Conservation (phyloP, 2,113 vertebrate genomes). For the Aldabrachelys gigantea region DNA sequence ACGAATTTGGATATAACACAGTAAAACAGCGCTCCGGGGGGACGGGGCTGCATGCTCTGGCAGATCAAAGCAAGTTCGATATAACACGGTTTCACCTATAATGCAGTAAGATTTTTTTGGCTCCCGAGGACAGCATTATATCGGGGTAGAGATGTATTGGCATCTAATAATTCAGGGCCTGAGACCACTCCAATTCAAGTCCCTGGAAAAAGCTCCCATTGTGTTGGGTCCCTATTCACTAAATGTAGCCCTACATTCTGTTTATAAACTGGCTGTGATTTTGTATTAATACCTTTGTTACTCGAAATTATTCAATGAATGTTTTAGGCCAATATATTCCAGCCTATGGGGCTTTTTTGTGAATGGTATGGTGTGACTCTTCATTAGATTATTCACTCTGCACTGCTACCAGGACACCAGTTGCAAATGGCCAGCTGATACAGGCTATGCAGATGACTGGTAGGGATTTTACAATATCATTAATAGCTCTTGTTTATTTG, state of each 20-base stretch:
- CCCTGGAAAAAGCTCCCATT: background rate
- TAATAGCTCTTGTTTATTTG: background rate
- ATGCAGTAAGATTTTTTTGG: too few relatives aligned
- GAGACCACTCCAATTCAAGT: background rate
- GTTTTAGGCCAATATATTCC: background rate
- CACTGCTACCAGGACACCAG: too few relatives aligned
- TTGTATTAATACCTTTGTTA: background rate
- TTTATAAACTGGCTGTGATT: background rate
- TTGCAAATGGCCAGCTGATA: background rate
- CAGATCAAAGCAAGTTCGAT: too few relatives aligned
- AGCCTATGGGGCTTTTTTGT: background rate
- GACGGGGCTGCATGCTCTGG: too few relatives aligned
- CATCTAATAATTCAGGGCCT: background rate
- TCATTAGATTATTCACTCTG: background rate
- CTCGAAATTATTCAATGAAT: background rate
- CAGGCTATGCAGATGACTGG: background rate
- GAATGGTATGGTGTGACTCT: background rate
- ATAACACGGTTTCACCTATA: too few relatives aligned
- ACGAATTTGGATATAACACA: too few relatives aligned
- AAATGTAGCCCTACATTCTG: background rate
- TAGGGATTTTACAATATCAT: background rate
- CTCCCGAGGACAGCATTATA: too few relatives aligned
- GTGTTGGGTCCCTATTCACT: background rate
- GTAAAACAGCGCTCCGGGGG: too few relatives aligned
- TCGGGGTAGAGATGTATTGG: too few relatives aligned